These are phyloP conservation scores for Oligia fasciuncula DNA, from an alignment of 2,888 invertebrate species.

Conservation along the genomic window DNA sequence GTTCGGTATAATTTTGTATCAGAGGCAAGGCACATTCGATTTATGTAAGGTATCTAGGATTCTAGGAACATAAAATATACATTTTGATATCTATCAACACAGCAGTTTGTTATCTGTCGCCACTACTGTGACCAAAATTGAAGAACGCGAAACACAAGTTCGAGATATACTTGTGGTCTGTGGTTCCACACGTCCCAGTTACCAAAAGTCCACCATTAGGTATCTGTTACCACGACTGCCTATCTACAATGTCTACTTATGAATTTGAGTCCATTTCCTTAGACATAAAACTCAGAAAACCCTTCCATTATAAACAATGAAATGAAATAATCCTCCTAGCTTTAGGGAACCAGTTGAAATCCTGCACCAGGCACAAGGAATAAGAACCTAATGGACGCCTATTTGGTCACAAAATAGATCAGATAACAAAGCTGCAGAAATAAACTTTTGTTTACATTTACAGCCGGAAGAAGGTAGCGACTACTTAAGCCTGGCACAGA, in stretches of 20 bases:
- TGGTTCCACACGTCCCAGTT: background rate
- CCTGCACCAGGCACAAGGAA: background rate
- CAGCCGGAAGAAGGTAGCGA: constrained; percentile 78
- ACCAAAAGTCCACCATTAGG: background rate
- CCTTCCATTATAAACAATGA: background rate
- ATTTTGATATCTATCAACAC: background rate
- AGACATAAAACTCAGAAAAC: background rate
- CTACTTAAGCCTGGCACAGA: constrained; percentile 83
- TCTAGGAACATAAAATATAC: background rate
- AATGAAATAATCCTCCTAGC: background rate
- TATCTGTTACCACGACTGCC: background rate
- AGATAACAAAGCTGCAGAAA: background rate
- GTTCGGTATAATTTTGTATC: background rate
- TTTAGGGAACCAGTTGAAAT: background rate
- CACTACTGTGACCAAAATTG: no score
- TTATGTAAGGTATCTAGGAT: background rate
- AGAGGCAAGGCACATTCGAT: background rate
- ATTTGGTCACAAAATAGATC: no score
- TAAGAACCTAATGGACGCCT: no score
- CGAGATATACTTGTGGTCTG: background rate
- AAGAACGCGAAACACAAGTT: background rate
- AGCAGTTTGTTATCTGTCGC: background rate
- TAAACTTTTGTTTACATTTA: constrained; percentile 41
- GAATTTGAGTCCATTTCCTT: background rate
- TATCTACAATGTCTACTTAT: background rate